Base-by-base conservation (phyloP, 2,797 vertebrate genomes). In the Gobionotothen gibberifrons region DNA sequence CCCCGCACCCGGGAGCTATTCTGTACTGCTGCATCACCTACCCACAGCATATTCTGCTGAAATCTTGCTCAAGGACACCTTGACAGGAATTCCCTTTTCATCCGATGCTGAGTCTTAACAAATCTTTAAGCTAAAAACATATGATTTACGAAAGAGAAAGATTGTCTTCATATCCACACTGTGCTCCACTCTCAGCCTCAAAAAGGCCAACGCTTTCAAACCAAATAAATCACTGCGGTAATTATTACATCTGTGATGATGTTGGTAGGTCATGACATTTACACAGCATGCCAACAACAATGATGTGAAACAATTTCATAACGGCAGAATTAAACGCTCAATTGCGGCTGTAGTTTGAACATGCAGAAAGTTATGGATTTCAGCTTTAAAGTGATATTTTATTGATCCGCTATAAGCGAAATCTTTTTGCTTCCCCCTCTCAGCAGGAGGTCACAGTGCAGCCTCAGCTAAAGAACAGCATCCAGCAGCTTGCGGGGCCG, bases 51-150 rank as follows among this genome's bases (percentile, higher is more conserved):
- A 22, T 22, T 39, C 52, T 61, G 62, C 44, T 66, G 42, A 16
- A 46, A 57, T 57, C 59, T 59, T n/a, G 69, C 42, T 78, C 77
- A 83, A 85, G 76, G 83, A 81, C 75, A 84, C 52, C 22, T 46
- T 61, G 55, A 73, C 32, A 44, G 57, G 55, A 43, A 66, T 76
- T n/a, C 63, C 57, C 42, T 68, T 67, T 69, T 48, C 21, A 60
- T 55, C 51, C 55, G 19, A 66, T 73, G 49, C 19, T 5, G 36
- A n/a, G 46, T 5, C 6, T 43, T 15, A 40, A 1, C 8, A 3
- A 15, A 39, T 22, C 19, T 51, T 4, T 26, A 54, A 52, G 10
- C 12, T 19, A 9, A 65, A 49, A 39, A 32, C 3, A 36, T 12
- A 3, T 1, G 9, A 52, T 47, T 36, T 22, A 15, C 26, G 49